Base-by-base conservation (phyloP, 1,140 invertebrate genomes). In the Ostrea denselamellosa region DNA sequence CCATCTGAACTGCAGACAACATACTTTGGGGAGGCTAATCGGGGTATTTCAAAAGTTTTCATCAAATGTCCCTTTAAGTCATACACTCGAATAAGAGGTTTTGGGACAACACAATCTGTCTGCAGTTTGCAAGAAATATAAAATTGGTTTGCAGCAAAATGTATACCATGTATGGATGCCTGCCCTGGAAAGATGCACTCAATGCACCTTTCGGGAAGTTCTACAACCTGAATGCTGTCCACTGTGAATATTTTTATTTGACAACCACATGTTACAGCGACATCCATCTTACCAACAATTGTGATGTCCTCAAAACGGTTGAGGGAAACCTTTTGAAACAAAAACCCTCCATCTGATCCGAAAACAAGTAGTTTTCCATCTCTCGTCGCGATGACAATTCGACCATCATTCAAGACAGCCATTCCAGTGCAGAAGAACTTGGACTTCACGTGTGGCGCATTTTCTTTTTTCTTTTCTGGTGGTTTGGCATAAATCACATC, bases 121-220 rank as follows among this genome's bases (percentile, higher is more conserved):
- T 77, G 68, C 8, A 77, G 68, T 77, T 77, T 77, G 68, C 68
- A 77, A 0, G 68, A 77, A 25, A 77, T 77, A 28, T 77, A 77
- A 10, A 77, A 77, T 5, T 77, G 68, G 25, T 77, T 77, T 77
- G 68, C 28, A 34, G 68, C 22, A 77, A 77, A 77, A 25, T 77
- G 68, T 77, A 77, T 77, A 2, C 68, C 68, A 5, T 77, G 68
- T 77, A 77, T 77, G 22, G 68, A 77, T 28, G 68, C 68, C 28
- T 77, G 25, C 28, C 68, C 68, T 77, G 68, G 68, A 77, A 77
- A 77, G 9, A 12, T 77, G 25, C 68, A 77, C 28, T 28, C 28
- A 9, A 77, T 77, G 25, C 25, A 77, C 28, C 28, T 77, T 28
- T 77, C 68, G 4, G 68, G 68, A 77, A 77, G 68, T 10, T 77